Conservation (phyloP, 1,140 invertebrate genomes). For the Leptestheria dahalacensis region DNA sequence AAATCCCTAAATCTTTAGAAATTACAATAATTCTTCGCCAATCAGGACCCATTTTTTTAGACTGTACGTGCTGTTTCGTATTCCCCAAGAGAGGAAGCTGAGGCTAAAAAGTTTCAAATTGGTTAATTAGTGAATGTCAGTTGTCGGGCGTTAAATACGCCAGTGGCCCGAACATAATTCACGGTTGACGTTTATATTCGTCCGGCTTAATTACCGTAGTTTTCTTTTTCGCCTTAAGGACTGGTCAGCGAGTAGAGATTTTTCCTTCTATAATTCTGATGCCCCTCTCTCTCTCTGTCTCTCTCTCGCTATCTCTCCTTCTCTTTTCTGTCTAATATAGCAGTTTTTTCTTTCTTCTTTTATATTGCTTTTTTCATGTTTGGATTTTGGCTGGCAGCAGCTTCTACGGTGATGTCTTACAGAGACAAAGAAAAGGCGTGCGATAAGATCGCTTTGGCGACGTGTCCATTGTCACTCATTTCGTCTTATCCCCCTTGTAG, state of each 20-base stretch:
- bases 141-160: not conserved
- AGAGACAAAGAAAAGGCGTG: not conserved
- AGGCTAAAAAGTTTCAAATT: not conserved
- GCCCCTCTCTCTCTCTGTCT: too few species aligned
- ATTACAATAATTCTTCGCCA: too few species aligned
- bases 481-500: not conserved
- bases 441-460: not conserved
- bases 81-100: not conserved
- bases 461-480: not conserved
- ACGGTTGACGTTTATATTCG: not conserved
- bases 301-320: not conserved
- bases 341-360: too few species aligned
- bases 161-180: not conserved
- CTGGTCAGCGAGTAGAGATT: too few species aligned
- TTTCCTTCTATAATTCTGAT: too few species aligned
- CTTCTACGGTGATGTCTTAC: not conserved
- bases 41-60: too few species aligned
- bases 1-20: too few species aligned
- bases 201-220: not conserved
- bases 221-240: not conserved
- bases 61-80: too few species aligned
- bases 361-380: too few species aligned
- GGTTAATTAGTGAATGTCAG: not conserved
- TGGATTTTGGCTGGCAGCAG: too few species aligned
- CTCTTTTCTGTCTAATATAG: too few species aligned